phyloP scores from a whole-genome alignment of 2,113 vertebrate species.

The Carettochelys insculpta region DNA sequence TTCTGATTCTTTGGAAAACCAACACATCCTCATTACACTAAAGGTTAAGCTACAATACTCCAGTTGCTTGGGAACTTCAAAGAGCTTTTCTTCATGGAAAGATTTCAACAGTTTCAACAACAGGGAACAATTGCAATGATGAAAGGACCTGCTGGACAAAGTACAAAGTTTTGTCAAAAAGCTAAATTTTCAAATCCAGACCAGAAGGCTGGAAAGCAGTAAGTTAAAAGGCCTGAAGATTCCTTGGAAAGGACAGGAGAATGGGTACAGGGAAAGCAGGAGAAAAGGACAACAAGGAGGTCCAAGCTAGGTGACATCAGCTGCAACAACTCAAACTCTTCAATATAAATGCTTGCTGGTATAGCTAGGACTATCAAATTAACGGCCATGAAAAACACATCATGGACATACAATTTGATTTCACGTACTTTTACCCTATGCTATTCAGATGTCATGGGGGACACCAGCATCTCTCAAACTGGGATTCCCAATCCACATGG shows the following conservation, averaged over 20 bases:
- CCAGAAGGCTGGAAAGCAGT: background rate
- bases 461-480: no score
- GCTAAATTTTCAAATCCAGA: background rate
- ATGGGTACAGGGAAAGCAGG: background rate
- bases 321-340: background rate
- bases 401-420: no score
- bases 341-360: background rate
- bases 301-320: background rate
- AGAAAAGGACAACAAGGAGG: background rate
- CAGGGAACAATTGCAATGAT: background rate
- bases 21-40: background rate
- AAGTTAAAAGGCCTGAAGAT: background rate
- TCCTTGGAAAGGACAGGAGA: background rate
- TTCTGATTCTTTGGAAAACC: background rate
- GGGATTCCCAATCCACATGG: no score
- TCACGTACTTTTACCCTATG: no score
- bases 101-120: background rate
- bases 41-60: background rate
- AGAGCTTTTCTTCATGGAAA: background rate
- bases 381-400: no score
- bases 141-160: accelerated
- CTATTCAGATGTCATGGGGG: no score
- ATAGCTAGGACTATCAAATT: no score
- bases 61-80: background rate
- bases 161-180: background rate